Percentiles rank a stretch among this genome's conserved stretches.
Conservation (phyloP, 2,113 vertebrate species). For the Pyxicephalus adspersus region DNA sequence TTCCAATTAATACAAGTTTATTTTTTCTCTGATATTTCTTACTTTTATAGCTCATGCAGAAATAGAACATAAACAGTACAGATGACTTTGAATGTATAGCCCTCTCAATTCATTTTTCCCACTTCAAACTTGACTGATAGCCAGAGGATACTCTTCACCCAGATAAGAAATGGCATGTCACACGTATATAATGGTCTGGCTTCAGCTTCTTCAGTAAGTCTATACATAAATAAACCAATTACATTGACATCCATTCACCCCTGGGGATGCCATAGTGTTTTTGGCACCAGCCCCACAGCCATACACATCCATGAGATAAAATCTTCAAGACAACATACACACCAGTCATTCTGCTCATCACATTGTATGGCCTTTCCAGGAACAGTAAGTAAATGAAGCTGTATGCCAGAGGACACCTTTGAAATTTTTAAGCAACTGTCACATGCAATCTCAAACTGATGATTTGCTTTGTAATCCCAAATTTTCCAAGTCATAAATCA, state of each 20-base stretch:
- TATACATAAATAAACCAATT: constrained; percentile 50
- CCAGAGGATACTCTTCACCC: constrained; percentile 17
- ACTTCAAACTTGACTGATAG: constrained; percentile 31
- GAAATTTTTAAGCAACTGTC: constrained; percentile 5
- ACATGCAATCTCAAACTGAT: not conserved
- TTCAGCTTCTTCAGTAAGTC: constrained; percentile 30
- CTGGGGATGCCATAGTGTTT: constrained; percentile 43
- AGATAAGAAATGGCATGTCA: constrained; percentile 39
- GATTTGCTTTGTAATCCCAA: not conserved
- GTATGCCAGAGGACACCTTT: constrained; percentile 12
- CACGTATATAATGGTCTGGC: constrained; percentile 31
- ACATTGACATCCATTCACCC: constrained; percentile 47
- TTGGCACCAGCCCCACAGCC: constrained; percentile 40
- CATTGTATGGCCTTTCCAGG: constrained; percentile 42
- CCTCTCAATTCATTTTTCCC: constrained; percentile 2
- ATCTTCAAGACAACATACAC: constrained; percentile 35
- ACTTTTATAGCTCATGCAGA: constrained; percentile 5
- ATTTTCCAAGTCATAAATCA: not conserved
- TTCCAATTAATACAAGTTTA: no score
- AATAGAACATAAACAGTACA: not conserved
- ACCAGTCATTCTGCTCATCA: constrained; percentile 57
- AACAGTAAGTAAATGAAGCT: constrained; percentile 33
- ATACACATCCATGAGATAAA: constrained; percentile 33
- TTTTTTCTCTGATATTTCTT: not conserved
- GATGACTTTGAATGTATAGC: constrained; percentile 25